Conservation (phyloP, 1,140 invertebrate species). For the Brachionus rubens region DNA sequence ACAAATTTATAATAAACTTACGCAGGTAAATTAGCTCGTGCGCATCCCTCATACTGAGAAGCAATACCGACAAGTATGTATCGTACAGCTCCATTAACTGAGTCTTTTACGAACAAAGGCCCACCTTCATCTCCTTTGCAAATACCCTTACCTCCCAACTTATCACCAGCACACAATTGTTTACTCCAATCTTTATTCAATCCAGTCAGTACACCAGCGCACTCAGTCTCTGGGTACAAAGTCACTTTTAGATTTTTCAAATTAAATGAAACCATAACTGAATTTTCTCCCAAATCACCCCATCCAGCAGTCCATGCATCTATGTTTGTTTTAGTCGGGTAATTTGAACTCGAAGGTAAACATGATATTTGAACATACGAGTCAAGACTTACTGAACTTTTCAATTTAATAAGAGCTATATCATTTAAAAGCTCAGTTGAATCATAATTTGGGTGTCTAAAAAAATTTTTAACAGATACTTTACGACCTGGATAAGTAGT, state of each 20-base stretch:
- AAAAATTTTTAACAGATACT: not conserved
- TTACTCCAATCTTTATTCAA: not conserved
- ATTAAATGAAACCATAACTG: not conserved
- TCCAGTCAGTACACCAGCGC: not conserved
- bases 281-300: not conserved
- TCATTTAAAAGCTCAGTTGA: not conserved
- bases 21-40: not conserved
- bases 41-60: not conserved
- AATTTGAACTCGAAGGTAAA: not conserved
- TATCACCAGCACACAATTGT: slow-evolving; percentile 28
- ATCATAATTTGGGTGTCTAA: not conserved
- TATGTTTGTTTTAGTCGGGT: not conserved
- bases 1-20: too few relatives aligned
- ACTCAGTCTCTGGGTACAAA: not conserved
- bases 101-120: not conserved
- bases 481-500: not conserved
- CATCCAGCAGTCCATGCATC: slow-evolving; percentile 19
- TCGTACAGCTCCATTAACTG: not conserved
- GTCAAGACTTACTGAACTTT: not conserved
- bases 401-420: slow-evolving; percentile 15
- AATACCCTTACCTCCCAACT: not conserved
- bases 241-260: not conserved
- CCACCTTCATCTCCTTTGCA: slow-evolving; percentile 17
- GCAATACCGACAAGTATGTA: not conserved
- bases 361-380: not conserved